Evolutionary conservation across 2,113 vertebrate species (phyloP).

Genomic region (Macquaria ambigua): DNA sequence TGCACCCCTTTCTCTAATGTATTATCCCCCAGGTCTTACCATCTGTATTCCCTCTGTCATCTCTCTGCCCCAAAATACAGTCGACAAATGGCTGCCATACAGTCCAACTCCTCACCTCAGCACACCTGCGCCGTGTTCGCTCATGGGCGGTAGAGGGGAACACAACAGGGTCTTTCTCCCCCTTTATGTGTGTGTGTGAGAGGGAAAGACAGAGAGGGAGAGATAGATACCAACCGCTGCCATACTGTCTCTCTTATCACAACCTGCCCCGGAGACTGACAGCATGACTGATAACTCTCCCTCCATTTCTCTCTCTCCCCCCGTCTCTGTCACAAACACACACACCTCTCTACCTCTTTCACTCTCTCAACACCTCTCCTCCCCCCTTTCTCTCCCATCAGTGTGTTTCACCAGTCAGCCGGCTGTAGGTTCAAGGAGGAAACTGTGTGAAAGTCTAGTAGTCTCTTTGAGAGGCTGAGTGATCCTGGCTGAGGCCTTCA

Average conservation of each 20-base stretch:
- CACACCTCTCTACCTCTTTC: slow-evolving; percentile 39
- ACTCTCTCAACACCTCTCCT: slow-evolving; percentile 29
- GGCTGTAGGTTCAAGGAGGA: slow-evolving; percentile 48
- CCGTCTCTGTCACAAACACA: slow-evolving; percentile 26
- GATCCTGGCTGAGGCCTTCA: slow-evolving; percentile 54
- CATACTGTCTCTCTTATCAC: slow-evolving; percentile 71
- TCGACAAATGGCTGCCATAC: slow-evolving; percentile 64
- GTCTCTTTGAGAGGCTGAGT: slow-evolving; percentile 45
- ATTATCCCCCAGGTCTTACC: slow-evolving; percentile 13
- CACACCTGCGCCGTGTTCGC: slow-evolving; percentile 68
- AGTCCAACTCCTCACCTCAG: slow-evolving; percentile 50
- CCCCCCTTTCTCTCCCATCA: background rate
- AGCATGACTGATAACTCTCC: slow-evolving; percentile 75
- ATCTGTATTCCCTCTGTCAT: slow-evolving; percentile 42
- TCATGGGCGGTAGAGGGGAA: slow-evolving; percentile 66
- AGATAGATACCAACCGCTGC: slow-evolving; percentile 61
- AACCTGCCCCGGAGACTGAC: slow-evolving; percentile 72
- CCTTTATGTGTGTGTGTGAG: slow-evolving; percentile 19
- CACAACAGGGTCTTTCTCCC: slow-evolving; percentile 63
- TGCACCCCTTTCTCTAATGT: background rate
- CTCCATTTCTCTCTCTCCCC: slow-evolving; percentile 36
- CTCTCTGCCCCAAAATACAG: slow-evolving; percentile 47
- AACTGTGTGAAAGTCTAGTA: slow-evolving; percentile 25
- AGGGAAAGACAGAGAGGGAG: slow-evolving; percentile 11
- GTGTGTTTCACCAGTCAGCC: slow-evolving; percentile 21